These are phyloP conservation scores for Carposina sasakii DNA, from an alignment of 1,140 invertebrate species.

Conservation along the genomic window DNA sequence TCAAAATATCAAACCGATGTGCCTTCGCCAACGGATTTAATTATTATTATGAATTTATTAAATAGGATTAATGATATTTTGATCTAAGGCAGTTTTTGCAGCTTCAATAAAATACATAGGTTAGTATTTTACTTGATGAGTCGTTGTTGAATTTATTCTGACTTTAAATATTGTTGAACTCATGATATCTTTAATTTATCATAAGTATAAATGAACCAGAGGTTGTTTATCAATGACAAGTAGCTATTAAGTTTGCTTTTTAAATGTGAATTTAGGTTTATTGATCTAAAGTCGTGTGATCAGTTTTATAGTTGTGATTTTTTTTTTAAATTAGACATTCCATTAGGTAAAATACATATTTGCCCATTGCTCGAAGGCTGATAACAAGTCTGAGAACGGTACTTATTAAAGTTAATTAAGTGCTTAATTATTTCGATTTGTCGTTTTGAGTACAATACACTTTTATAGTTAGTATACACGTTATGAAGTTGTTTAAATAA, in stretches of 20 bases:
- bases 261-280: constrained; percentile 2
- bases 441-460: constrained; percentile 44
- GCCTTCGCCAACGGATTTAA: constrained; percentile 28
- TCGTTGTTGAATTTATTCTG: constrained; percentile 54
- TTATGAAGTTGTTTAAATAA: constrained; percentile 36
- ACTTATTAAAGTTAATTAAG: constrained; percentile 25
- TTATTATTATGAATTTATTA: constrained; percentile 27
- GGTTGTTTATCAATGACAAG: constrained; percentile 52
- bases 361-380: constrained; percentile 50
- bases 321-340: constrained; percentile 58
- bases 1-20: constrained; percentile 38
- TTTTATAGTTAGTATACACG: constrained; percentile 47
- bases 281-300: constrained; percentile 26
- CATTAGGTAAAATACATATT: constrained; percentile 52
- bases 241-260: constrained; percentile 15
- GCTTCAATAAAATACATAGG: constrained; percentile 23
- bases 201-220: constrained; percentile 39
- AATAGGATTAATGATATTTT: constrained; percentile 4
- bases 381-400: constrained; percentile 49
- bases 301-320: constrained; percentile 33
- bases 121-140: constrained; percentile 32
- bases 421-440: constrained; percentile 26
- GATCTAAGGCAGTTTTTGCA: constrained; percentile 34
- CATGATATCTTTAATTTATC: constrained; percentile 29
- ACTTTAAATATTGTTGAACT: constrained; percentile 57